Percentiles rank a stretch among this genome's conserved stretches.
phyloP scores from a whole-genome alignment of 92 coral and sea anemone species.

The Plumapathes pennacea region DNA sequence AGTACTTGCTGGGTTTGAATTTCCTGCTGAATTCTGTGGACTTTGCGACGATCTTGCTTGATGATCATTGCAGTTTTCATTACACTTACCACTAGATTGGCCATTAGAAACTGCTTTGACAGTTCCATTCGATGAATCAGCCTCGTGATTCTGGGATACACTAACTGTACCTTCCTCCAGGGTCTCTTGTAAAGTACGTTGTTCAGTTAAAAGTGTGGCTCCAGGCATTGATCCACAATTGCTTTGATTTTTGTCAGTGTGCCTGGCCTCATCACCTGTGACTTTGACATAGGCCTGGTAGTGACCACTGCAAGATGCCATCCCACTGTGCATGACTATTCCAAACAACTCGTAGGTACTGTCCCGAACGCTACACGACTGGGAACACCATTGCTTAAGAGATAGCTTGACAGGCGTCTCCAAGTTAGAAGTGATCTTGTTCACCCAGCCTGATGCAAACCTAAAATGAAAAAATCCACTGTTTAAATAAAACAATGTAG shows the following conservation, averaged over 20 bases:
- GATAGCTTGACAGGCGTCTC: slow-evolving; percentile 85
- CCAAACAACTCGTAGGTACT: slow-evolving; percentile 85
- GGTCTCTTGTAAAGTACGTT: no score
- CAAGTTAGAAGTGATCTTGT: slow-evolving; percentile 88
- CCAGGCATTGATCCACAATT: no score
- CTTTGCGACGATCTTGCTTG: background rate
- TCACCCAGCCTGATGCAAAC: slow-evolving; percentile 52
- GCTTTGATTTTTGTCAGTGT: no score
- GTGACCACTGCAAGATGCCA: slow-evolving; percentile 98
- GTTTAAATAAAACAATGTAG: no score
- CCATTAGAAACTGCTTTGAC: background rate
- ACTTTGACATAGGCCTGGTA: slow-evolving; percentile 90
- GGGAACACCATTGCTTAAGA: slow-evolving; percentile 84
- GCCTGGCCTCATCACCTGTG: no score
- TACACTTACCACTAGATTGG: slow-evolving; percentile 1
- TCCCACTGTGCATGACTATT: slow-evolving; percentile 95
- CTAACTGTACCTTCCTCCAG: no score
- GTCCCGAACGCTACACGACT: slow-evolving; percentile 40
- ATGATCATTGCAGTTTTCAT: no score
- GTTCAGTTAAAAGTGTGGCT: no score
- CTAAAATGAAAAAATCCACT: background rate
- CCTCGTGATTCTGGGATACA: no score
- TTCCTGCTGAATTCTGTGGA: slow-evolving; percentile 14
- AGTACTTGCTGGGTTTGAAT: slow-evolving; percentile 44
- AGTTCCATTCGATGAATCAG: background rate